Conservation (phyloP, 2,797 vertebrate species). For the Buceros bicornis region DNA sequence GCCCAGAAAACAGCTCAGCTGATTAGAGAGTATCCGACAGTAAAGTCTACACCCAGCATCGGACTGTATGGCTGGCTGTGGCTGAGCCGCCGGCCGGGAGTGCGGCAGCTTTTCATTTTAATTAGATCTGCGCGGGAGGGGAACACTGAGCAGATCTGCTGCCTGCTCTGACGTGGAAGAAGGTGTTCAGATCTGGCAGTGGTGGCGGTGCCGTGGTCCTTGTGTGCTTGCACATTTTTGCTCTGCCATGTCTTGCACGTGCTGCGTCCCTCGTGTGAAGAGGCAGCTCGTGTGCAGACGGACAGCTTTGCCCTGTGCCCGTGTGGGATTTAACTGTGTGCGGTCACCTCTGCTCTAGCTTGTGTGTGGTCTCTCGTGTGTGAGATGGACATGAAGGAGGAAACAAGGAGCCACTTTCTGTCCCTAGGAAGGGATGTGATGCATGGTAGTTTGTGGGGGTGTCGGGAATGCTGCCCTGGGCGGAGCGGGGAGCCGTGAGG, state of each 20-base stretch:
- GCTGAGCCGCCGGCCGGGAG: fast-evolving
- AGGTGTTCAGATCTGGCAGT: not conserved
- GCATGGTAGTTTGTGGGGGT: fast-evolving
- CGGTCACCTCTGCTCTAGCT: not conserved
- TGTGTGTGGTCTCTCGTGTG: fast-evolving
- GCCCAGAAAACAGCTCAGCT: not conserved
- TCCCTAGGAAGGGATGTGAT: fast-evolving
- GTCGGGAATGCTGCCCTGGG: fast-evolving
- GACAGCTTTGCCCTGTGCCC: not conserved
- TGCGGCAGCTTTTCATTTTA: not conserved
- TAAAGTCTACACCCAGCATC: not conserved
- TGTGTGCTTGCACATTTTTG: fast-evolving
- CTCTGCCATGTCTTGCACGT: fast-evolving
- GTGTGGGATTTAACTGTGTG: not conserved
- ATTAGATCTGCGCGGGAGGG: not conserved
- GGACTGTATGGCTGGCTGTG: not conserved
- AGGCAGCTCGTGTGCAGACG: fast-evolving
- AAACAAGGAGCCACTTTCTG: not conserved
- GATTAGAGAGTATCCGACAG: not conserved
- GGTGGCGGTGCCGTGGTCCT: not conserved
- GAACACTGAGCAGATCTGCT: not conserved
- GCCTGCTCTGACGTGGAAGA: not conserved
- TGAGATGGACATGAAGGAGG: fast-evolving
- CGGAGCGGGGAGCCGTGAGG: fast-evolving
- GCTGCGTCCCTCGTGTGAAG: fast-evolving